Evolutionary conservation across 2,888 invertebrate species (phyloP), one percentile per base, ranked within the genome.

Genomic region (Pterostichus madidus): DNA sequence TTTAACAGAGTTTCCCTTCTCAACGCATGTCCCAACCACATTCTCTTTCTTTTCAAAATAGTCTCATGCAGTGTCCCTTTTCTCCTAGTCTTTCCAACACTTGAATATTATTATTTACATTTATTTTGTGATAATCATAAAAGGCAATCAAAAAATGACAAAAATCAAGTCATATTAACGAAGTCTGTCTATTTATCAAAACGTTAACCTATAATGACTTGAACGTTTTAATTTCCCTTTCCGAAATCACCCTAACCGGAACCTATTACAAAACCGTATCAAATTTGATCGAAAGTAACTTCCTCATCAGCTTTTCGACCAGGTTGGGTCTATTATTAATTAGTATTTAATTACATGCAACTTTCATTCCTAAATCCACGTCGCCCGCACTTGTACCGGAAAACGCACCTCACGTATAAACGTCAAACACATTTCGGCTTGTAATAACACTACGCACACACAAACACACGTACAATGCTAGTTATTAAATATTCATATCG

Each of bases 381-480:
- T 13, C 11, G 49, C 32, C n/a, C 64, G 31, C 7, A 35, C 64
- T 64, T 64, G 64, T 64, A 64, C 64, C 64, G 64, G 64, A 64
- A 64, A 64, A 64, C 59, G 64, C 64, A 64, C 35, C 64, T 64
- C 64, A 64, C 64, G 64, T 64, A 6, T 35, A n/a, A 64, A 24
- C 59, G 64, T 64, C 64, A 64, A 64, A 64, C 64, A 64, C 64
- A 64, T 64, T 64, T 64, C 35, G 64, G 64, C 64, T 64, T 64
- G 64, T 64, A 64, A 64, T 64, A 64, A 64, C 64, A 64, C 64
- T 32, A 35, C 64, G 35, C 64, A 35, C 64, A 61, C 61, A 35
- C 13, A n/a, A 24, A 32, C n/a, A 32, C 32, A 31, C 35, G 31
- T 35, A 64, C 64, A 64, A 64, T 64, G 64, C 64, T 1, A 35